Evolutionary conservation across 37 sponge, comb jelly and placozoan species (phyloP), one percentile per base, ranked within the genome.

Genomic region (Chondrosia reniformis): DNA sequence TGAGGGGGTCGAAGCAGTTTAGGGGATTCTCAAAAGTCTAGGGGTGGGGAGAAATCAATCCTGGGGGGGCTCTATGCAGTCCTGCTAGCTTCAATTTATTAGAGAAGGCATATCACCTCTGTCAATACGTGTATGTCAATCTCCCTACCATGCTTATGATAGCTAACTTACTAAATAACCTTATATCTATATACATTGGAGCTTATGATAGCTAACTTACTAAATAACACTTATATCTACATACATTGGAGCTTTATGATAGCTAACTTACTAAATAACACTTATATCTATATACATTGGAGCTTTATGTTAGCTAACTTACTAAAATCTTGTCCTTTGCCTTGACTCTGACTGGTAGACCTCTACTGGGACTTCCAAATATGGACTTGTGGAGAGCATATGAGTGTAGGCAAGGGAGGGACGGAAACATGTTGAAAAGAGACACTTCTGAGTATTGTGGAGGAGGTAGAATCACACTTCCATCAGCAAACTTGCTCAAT

Each of bases 391-490:
- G 43, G 38, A 79, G 75, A 3, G 79, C 85, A 28, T 58, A 84
- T 4, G 85, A 78, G 57, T 84, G 85, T 15, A 84, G 63, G 33
- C 74, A 79, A 1, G 74, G 64, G 31, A 63, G 65, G 79, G 37
- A 25, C 65, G 79, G 45, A 46, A 34, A 63, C 65, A 43, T 28
- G 25, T 25, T 30, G 17, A 45, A 9, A 0, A 79, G 41, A 45
- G 30, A 0, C 0, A 82, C 45, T 40, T 86, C 87, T 17, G 67
- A 56, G 77, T 61, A 79, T 80, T 90, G 91, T 24, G 91, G 91
- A 49, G 80, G 84, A 74, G 87, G 67, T 33, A 90, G 64, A n/a
- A 13, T 2, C 59, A 76, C 24, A 10, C 19, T 52, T 28, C 27
- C 27, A 24, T 13, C 54, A 27, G 6, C 46, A 21, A 76, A 22